These are phyloP conservation scores for Amblyraja radiata DNA, from an alignment of 2,797 vertebrate genomes.

Conservation along the genomic window DNA sequence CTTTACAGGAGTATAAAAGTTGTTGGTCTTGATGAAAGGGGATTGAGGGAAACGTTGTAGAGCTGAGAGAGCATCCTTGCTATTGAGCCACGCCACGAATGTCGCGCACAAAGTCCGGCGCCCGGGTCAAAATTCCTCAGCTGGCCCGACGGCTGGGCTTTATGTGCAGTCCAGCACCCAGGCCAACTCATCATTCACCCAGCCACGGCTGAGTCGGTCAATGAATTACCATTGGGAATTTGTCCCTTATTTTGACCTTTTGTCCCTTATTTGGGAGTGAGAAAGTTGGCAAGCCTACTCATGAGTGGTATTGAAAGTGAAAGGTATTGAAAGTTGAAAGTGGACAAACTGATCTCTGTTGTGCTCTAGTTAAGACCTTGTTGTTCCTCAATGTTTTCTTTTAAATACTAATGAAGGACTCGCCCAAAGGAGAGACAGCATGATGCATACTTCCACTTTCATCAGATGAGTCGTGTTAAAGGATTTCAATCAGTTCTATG, in stretches of 20 bases:
- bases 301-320: background rate
- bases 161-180: too few species aligned
- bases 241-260: too few species aligned
- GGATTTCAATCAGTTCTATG: background rate
- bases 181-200: too few species aligned
- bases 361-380: background rate
- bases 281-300: too few species aligned
- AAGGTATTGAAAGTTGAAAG: too few species aligned
- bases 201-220: too few species aligned
- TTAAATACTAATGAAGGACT: background rate
- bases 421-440: background rate
- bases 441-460: background rate
- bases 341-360: background rate
- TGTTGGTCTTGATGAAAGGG: slow-evolving; percentile 5
- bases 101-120: background rate
- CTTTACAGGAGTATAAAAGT: background rate
- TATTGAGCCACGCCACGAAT: background rate
- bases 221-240: too few species aligned
- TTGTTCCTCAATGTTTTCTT: background rate
- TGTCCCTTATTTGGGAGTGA: too few species aligned
- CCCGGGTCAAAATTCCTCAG: too few species aligned
- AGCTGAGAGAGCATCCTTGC: background rate
- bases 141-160: too few species aligned
- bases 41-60: background rate
- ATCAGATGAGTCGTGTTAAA: background rate